Evolutionary conservation across 2,797 vertebrate genomes (phyloP).

Genomic region (Sarcoramphus papa): DNA sequence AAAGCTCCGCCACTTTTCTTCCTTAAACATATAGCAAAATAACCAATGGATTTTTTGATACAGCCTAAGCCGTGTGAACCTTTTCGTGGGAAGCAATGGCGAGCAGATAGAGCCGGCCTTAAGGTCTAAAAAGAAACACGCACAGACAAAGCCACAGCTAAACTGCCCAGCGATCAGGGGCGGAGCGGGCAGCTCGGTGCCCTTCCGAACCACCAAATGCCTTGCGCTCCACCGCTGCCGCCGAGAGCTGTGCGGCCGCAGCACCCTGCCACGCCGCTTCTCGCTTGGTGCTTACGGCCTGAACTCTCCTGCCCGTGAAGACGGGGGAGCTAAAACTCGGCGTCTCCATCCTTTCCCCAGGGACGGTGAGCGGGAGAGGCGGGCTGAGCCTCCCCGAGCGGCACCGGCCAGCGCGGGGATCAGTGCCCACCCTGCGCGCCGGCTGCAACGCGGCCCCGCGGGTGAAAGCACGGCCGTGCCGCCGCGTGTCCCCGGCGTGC

Average conservation of each 20-base stretch:
- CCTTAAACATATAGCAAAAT: constrained; percentile 64
- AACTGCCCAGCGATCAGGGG: background rate
- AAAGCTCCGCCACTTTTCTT: constrained; percentile 57
- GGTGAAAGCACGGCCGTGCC: accelerated
- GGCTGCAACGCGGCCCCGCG: background rate
- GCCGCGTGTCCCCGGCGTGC: background rate
- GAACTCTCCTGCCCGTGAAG: no score
- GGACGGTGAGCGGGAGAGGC: background rate
- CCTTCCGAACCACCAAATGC: background rate
- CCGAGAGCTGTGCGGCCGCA: background rate
- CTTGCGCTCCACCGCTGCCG: accelerated
- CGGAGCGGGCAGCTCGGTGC: background rate
- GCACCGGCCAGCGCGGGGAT: background rate
- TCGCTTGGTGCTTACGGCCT: background rate
- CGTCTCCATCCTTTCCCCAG: background rate
- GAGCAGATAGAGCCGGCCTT: background rate
- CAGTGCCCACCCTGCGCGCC: accelerated
- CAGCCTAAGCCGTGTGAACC: background rate
- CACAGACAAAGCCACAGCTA: background rate
- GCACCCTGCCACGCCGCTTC: background rate
- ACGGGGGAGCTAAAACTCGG: background rate
- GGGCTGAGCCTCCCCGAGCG: background rate
- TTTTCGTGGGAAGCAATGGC: accelerated
- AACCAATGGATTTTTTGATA: constrained; percentile 63
- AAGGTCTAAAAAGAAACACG: background rate